phyloP scores from a whole-genome alignment of 2,113 vertebrate genomes.

The Lepisosteus osseus region DNA sequence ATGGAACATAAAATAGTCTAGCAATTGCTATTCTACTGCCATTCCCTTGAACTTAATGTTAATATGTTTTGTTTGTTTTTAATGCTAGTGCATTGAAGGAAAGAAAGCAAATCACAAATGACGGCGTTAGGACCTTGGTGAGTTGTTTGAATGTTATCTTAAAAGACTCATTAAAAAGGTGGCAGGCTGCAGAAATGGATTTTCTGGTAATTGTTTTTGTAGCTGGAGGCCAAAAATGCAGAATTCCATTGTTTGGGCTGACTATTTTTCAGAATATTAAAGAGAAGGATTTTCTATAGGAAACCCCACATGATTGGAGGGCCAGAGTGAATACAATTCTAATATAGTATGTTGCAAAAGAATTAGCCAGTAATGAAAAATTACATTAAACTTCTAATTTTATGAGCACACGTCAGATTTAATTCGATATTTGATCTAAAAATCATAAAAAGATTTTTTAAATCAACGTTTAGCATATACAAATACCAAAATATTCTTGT shows the following conservation, averaged over 20 bases:
- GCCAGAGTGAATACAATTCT: background rate
- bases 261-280: constrained; percentile 49
- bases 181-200: constrained; percentile 60
- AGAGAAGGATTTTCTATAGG: constrained; percentile 42
- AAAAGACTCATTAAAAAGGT: constrained; percentile 60
- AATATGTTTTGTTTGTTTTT: background rate
- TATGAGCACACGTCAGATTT: no score
- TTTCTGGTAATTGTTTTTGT: constrained; percentile 68
- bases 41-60: background rate
- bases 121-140: constrained; percentile 28
- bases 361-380: no score
- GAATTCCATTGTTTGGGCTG: constrained; percentile 41
- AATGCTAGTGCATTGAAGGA: constrained; percentile 5
- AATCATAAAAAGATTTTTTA: no score
- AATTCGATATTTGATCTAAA: no score
- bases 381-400: no score
- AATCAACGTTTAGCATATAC: no score
- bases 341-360: background rate
- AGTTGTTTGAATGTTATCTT: constrained; percentile 55
- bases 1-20: constrained; percentile 3
- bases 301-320: constrained; percentile 16
- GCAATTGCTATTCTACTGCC: background rate
- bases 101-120: constrained; percentile 31
- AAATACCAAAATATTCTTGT: no score
- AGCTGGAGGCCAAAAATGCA: constrained; percentile 47